Evolutionary conservation across 2,888 invertebrate genomes (phyloP).

Genomic region (Heterodera filipjevi): DNA sequence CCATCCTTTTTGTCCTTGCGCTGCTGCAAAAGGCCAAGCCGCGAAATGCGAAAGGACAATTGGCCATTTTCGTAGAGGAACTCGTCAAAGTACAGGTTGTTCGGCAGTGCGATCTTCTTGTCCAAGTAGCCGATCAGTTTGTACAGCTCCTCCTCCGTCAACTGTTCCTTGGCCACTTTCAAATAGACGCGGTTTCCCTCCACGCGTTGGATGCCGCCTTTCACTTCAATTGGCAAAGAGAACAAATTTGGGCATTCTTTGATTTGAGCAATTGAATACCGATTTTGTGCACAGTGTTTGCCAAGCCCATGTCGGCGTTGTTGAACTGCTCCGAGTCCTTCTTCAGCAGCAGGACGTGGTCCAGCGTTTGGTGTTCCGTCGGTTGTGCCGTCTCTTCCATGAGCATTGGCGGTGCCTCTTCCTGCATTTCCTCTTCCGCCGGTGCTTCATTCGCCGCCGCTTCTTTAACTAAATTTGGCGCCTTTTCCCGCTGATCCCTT

Average conservation of each 20-base stretch:
- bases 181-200: slow-evolving; percentile 63
- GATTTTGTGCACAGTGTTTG: slow-evolving; percentile 61
- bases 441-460: slow-evolving; percentile 20
- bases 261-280: neutral
- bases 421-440: slow-evolving; percentile 10
- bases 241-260: neutral
- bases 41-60: slow-evolving; percentile 59
- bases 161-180: slow-evolving; percentile 48
- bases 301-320: slow-evolving; percentile 53
- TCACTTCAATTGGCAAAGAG: slow-evolving; percentile 41
- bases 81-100: slow-evolving; percentile 61
- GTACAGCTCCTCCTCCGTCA: slow-evolving; percentile 53
- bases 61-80: slow-evolving; percentile 54
- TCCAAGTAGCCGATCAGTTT: slow-evolving; percentile 61
- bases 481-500: slow-evolving; percentile 11
- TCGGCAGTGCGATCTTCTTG: slow-evolving; percentile 59
- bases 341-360: slow-evolving; percentile 54
- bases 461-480: slow-evolving; percentile 22
- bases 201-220: slow-evolving; percentile 57
- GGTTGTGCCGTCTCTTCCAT: slow-evolving; percentile 3
- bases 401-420: neutral
- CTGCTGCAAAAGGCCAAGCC: slow-evolving; percentile 46
- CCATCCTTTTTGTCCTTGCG: slow-evolving; percentile 34
- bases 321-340: slow-evolving; percentile 61
- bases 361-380: neutral